Evolutionary conservation across 1,140 invertebrate genomes (phyloP).

Genomic region (Scaptomyza graminum): DNA sequence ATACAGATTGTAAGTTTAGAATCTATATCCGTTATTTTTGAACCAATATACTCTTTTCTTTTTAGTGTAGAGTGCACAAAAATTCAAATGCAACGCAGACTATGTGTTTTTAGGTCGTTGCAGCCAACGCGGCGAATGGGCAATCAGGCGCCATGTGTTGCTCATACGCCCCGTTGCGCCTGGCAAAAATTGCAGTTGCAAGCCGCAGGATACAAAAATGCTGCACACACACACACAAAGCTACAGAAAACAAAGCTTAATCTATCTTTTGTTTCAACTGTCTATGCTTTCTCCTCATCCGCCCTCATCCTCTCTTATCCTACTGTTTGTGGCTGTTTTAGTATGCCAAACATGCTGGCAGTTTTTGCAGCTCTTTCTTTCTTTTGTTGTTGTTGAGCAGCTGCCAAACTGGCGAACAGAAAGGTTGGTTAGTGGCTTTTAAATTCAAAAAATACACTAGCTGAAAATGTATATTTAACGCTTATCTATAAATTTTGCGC

Average conservation of each 20-base stretch:
- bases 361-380: slow-evolving; percentile 4
- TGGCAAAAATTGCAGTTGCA: slow-evolving; percentile 57
- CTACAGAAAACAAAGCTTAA: slow-evolving; percentile 63
- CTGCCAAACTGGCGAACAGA: slow-evolving; percentile 1
- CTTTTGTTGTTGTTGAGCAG: slow-evolving; percentile 3
- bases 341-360: slow-evolving; percentile 21
- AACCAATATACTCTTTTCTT: background rate
- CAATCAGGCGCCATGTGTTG: slow-evolving; percentile 39
- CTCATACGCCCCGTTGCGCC: slow-evolving; percentile 46
- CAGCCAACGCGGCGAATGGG: slow-evolving; percentile 46
- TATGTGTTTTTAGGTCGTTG: slow-evolving; percentile 1
- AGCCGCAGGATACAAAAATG: slow-evolving; percentile 22
- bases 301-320: background rate
- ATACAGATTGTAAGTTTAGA: no score
- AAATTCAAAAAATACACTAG: slow-evolving; percentile 38
- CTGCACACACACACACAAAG: slow-evolving; percentile 18
- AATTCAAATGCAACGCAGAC: slow-evolving; percentile 20
- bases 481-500: slow-evolving; percentile 10
- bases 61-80: background rate
- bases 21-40: no score
- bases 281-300: no score
- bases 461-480: background rate
- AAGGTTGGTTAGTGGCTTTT: slow-evolving; percentile 13
- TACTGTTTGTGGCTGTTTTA: background rate
- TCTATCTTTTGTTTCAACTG: slow-evolving; percentile 58